Percentiles rank a stretch among this genome's conserved stretches.
Conservation (phyloP, 2,797 vertebrate species). For the Scolopax rusticola region DNA sequence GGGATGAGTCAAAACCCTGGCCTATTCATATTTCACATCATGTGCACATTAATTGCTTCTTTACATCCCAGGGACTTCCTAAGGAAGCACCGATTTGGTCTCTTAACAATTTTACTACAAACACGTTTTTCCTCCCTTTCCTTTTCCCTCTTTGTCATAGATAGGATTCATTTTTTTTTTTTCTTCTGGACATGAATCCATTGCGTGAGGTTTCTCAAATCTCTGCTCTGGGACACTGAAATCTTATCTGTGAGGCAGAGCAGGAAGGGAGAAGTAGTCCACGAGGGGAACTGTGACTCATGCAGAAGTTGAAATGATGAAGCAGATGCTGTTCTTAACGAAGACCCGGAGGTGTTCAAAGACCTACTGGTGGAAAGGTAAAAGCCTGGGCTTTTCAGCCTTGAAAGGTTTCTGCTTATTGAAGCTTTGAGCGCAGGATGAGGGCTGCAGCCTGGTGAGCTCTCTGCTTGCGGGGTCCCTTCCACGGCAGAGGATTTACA, state of each 20-base stretch:
- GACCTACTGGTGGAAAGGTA: constrained; percentile 37
- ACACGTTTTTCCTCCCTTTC: not conserved
- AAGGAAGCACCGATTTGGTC: constrained; percentile 61
- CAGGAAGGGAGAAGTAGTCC: constrained; percentile 19
- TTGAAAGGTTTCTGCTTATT: not conserved
- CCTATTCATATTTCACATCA: constrained; percentile 74
- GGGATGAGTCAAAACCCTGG: constrained; percentile 43
- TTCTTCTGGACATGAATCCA: constrained; percentile 21
- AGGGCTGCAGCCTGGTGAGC: not conserved
- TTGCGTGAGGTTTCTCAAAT: constrained; percentile 51
- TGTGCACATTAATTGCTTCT: constrained; percentile 69
- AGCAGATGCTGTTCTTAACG: constrained; percentile 25
- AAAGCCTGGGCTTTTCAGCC: constrained; percentile 47
- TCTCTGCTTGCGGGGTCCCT: not conserved
- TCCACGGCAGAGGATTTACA: not conserved
- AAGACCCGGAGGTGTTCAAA: constrained; percentile 65
- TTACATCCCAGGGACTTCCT: constrained; percentile 65
- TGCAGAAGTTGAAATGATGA: constrained; percentile 52
- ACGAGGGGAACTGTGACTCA: constrained; percentile 53
- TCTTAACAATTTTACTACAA: constrained; percentile 61
- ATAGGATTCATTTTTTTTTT: constrained; percentile 24
- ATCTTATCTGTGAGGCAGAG: constrained; percentile 45
- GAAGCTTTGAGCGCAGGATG: not conserved
- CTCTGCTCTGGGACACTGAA: constrained; percentile 55
- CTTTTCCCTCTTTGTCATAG: constrained; percentile 33